Base-by-base conservation (phyloP, 2,888 invertebrate genomes). In the Tupiocoris notatus region DNA sequence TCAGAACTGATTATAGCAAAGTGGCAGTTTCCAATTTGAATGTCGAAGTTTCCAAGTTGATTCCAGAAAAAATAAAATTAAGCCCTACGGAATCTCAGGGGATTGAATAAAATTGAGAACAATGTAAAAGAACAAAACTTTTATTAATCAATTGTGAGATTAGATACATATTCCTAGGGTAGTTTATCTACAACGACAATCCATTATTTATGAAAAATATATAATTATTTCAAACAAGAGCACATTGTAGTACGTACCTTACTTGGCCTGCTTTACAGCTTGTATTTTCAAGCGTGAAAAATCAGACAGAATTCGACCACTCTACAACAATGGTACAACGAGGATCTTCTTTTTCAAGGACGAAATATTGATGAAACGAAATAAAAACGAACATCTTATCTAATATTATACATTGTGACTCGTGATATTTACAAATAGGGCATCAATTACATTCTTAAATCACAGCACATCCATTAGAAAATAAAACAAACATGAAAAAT, bases 401-500 rank as follows among this genome's bases (percentile, higher is more conserved):
- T 62, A 62, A 73, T 73, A 62, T 73, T 73, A 63, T 73, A 73
- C 73, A 63, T 73, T 21, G 73, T 73, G 73, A 73, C 73, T 73
- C 63, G 62, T 57, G 56, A 57, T 75, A 65, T 75, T 57, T 75
- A 75, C 65, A 65, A 20, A 58, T 57, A 21, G 17, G 20, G 56
- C 57, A 65, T 65, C 64, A 75, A 65, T 75, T 75, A 75, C 57
- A 64, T 61, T 21, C 64, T 24, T 65, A 75, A 66, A 75, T 75
- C 75, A 75, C 75, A 75, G 75, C 75, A 75, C 65, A 75, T 75
- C 75, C 59, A 65, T 75, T 65, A 75, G 39, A 64, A 65, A 75
- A 75, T 39, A 63, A 63, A 54, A 56, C 20, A 67, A 70, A 17
- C 20, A 67, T 57, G 16, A 56, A 57, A 66, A n/a, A 67, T n/a